phyloP scores from a whole-genome alignment of 1,140 invertebrate species.

The Drosophila rufa region DNA sequence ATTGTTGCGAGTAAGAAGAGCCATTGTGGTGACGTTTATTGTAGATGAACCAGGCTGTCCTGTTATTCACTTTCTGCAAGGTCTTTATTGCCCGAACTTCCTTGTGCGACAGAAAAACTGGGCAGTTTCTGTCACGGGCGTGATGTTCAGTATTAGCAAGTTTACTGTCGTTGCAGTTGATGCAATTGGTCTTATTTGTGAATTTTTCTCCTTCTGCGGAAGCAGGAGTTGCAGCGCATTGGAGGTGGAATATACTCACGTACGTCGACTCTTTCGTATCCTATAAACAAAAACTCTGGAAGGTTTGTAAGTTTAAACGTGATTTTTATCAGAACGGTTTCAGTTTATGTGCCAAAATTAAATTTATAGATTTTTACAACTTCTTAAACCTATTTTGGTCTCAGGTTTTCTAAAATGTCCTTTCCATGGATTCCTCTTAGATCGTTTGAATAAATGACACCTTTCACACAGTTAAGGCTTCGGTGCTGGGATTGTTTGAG shows the following conservation, averaged over 20 bases:
- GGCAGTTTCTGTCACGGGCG: neutral
- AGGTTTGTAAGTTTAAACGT: neutral
- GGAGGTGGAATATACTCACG: neutral
- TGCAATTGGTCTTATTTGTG: neutral
- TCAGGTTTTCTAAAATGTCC: neutral
- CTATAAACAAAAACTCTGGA: neutral
- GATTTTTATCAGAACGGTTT: neutral
- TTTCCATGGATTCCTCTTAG: neutral
- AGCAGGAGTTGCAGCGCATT: too few species aligned
- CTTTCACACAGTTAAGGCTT: neutral
- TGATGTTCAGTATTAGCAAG: neutral
- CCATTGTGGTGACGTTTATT: neutral
- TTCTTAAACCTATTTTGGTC: neutral
- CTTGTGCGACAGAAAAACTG: neutral
- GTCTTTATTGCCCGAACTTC: neutral
- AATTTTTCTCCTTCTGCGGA: neutral
- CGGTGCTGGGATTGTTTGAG: neutral
- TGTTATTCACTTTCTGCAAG: neutral
- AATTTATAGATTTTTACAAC: neutral
- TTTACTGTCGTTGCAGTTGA: neutral
- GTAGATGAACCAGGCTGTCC: neutral
- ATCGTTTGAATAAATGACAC: neutral
- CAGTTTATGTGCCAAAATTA: neutral
- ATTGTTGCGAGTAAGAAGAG: too few species aligned
- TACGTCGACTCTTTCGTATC: neutral